Evolutionary conservation across 2,888 invertebrate species (phyloP), one percentile per base, ranked within the genome.

Genomic region (Lissocephala sabroskyi): DNA sequence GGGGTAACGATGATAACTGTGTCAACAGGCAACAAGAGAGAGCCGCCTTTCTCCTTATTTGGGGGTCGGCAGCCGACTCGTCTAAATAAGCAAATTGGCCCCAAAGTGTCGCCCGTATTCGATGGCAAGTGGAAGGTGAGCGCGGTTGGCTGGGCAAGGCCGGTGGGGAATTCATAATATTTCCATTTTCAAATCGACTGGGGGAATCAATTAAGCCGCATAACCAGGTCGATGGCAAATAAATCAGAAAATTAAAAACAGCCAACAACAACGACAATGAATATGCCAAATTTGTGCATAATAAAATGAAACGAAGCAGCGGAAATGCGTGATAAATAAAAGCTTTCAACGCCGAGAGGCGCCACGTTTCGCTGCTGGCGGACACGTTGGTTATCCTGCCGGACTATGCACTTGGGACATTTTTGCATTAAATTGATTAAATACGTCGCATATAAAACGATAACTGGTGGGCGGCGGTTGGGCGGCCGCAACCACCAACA

Each of bases 391-490:
- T n/a, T n/a, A n/a, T n/a, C n/a, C n/a, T n/a, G n/a, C n/a, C n/a
- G n/a, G n/a, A n/a, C 23, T 23, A 23, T 23, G 23, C 73, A 57
- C 68, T 52, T 18, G 70, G 70, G 70, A 68, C 62, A 65, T 65
- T 65, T 71, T 65, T 67, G 65, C 74, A 71, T 71, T 70, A 74
- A 73, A 74, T 67, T 74, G 74, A 73, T 73, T 73, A 71, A 71
- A 71, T 28, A 41, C 41, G 26, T 17, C 62, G 68, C 73, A 68
- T 68, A 65, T 64, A 73, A 73, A 66, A 68, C 62, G 70, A 71
- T 66, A 70, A 70, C 59, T 3, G 23, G 23, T 5, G 23, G 7
- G 23, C 23, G 7, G 23, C 4, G 7, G 23, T 5, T 5, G 23
- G 7, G 23, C 7, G 23, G 7, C 7, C 4, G 4, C 23, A 23